A percentile compares a stretch with the other conserved stretches of the same genome.
Evolutionary conservation across 2,113 vertebrate species (phyloP).

Genomic region (Coreoperca whiteheadi): DNA sequence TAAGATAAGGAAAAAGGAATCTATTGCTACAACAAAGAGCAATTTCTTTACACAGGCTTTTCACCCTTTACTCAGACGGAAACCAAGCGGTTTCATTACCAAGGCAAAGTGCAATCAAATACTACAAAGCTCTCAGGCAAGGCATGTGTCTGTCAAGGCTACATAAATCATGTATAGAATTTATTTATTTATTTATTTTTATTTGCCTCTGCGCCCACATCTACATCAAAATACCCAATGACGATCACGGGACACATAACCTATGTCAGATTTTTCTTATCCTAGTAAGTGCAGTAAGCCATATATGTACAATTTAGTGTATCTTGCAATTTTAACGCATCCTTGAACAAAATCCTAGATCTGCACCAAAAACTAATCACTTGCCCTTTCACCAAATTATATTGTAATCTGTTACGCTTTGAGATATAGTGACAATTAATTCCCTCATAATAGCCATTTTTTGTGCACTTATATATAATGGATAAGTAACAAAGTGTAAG

Average conservation of each 20-base stretch:
- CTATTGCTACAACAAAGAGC: constrained; percentile 54
- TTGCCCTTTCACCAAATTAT: not conserved
- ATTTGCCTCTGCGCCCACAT: not conserved
- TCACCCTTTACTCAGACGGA: constrained; percentile 41
- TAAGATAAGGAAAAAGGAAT: constrained; percentile 66
- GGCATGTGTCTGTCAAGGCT: constrained; percentile 8
- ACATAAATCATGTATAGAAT: not conserved
- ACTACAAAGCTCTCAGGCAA: constrained; percentile 36
- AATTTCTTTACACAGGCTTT: constrained; percentile 61
- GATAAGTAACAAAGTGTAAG: not conserved
- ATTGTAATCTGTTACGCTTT: not conserved
- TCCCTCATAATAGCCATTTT: not conserved
- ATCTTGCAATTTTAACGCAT: not conserved
- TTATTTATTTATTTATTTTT: not conserved
- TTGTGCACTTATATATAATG: too few relatives aligned
- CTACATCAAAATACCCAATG: not conserved
- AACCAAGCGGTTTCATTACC: constrained; percentile 57
- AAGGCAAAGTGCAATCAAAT: constrained; percentile 50
- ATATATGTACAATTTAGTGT: not conserved
- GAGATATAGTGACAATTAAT: not conserved
- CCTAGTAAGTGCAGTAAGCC: not conserved
- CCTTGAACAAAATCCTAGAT: not conserved
- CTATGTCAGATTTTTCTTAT: not conserved
- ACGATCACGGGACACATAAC: not conserved
- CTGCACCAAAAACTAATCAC: not conserved